Percentiles rank a stretch among this genome's conserved stretches.
phyloP scores from a whole-genome alignment of 1,140 invertebrate species.

The Alviniconcha marisindica region DNA sequence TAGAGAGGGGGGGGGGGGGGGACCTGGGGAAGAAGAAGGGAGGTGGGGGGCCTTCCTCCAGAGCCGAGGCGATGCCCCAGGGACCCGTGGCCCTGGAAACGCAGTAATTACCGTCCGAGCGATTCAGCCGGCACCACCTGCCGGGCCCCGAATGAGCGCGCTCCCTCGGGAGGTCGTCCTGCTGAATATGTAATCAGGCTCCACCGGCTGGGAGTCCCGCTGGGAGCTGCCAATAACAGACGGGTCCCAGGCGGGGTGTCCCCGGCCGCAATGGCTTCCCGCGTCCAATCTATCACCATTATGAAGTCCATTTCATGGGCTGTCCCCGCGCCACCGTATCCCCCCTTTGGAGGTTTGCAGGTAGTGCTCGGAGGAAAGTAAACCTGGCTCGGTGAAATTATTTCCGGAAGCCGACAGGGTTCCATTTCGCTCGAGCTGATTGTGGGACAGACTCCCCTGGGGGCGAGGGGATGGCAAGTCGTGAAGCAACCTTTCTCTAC shows the following conservation, averaged over 20 bases:
- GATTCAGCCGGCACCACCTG: conserved; percentile 46
- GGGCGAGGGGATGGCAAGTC: conserved; percentile 21
- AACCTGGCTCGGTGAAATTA: conserved; percentile 42
- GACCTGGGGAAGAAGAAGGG: no score
- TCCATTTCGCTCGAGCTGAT: conserved; percentile 41
- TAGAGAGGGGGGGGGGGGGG: no score
- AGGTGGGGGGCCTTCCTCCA: not conserved
- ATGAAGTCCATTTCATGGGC: conserved; percentile 51
- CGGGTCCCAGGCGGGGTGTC: conserved; percentile 32
- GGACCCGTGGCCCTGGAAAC: conserved; percentile 29
- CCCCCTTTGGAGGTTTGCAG: conserved; percentile 30
- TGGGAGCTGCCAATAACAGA: conserved; percentile 48
- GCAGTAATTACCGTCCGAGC: conserved; percentile 46
- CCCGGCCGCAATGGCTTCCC: conserved; percentile 23
- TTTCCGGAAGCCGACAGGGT: conserved; percentile 43
- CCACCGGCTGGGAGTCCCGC: conserved; percentile 42
- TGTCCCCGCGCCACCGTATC: conserved; percentile 44
- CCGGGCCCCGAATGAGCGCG: conserved; percentile 44
- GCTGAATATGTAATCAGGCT: conserved; percentile 52
- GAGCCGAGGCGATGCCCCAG: no score
- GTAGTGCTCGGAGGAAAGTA: conserved; percentile 39
- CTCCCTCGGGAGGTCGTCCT: conserved; percentile 39
- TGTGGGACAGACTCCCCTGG: conserved; percentile 32
- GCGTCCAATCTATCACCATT: conserved; percentile 53
- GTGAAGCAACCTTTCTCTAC: conserved; percentile 18